Evolutionary conservation across 1,140 invertebrate species (phyloP).

Genomic region (Anagrus nilaparvatae): DNA sequence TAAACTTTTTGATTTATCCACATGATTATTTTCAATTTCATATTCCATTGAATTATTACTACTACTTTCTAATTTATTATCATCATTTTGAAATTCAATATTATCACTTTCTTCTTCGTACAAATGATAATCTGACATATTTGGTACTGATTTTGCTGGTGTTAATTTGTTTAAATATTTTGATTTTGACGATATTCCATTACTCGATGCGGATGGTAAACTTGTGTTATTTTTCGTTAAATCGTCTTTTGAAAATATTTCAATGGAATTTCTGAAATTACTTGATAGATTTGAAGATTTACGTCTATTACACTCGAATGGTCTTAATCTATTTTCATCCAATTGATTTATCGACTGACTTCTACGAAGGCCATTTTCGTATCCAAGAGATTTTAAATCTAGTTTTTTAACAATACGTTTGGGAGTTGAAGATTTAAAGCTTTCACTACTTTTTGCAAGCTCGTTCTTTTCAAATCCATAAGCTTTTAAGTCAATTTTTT

Average conservation of each 20-base stretch:
- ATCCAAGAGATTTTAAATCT: slow-evolving; percentile 30
- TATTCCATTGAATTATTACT: background rate
- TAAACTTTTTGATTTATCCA: too few species aligned
- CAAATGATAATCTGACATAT: slow-evolving; percentile 25
- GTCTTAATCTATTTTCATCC: slow-evolving; percentile 18
- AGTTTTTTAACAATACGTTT: slow-evolving; percentile 30
- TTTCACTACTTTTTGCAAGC: slow-evolving; percentile 11
- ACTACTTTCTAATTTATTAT: background rate
- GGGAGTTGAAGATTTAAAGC: slow-evolving; percentile 10
- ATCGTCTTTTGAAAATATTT: too few species aligned
- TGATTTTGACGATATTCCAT: too few species aligned
- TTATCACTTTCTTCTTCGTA: slow-evolving; percentile 6
- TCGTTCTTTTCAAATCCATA: slow-evolving; percentile 33
- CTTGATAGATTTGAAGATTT: slow-evolving; percentile 18
- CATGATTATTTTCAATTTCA: slow-evolving; percentile 7
- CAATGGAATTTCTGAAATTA: too few species aligned
- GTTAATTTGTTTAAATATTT: too few species aligned
- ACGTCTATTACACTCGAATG: slow-evolving; percentile 16
- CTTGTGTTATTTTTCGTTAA: slow-evolving; percentile 16
- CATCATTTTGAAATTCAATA: background rate
- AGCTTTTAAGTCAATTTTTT: slow-evolving; percentile 29
- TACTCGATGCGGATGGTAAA: too few species aligned
- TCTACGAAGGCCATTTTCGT: slow-evolving; percentile 28
- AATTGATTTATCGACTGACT: slow-evolving; percentile 30
- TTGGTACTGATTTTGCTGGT: slow-evolving; percentile 34